Conservation (phyloP, 2,797 vertebrate species). For the Lates japonicus region DNA sequence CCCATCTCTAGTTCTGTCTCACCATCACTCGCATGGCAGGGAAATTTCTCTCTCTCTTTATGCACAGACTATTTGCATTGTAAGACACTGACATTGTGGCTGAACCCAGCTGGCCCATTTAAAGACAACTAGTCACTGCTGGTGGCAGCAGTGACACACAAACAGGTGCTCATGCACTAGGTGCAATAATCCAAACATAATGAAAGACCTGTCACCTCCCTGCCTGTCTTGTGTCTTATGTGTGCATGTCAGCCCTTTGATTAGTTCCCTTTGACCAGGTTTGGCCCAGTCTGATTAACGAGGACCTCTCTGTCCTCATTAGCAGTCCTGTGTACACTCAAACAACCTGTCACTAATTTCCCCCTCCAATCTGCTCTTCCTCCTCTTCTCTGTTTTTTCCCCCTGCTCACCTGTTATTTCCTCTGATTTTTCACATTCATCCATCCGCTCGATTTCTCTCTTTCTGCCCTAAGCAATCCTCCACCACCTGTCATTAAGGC, state of each 20-base stretch:
- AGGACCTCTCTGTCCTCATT: conserved; percentile 54
- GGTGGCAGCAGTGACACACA: conserved; percentile 20
- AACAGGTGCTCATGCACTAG: conserved; percentile 36
- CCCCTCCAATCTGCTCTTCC: conserved; percentile 11
- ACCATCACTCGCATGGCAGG: not conserved
- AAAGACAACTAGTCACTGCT: conserved; percentile 6
- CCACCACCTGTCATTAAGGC: conserved; percentile 56
- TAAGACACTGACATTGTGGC: not conserved
- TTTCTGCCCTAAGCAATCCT: conserved; percentile 17
- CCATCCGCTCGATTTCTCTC: conserved; percentile 6
- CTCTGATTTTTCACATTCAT: conserved; percentile 14
- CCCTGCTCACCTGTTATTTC: conserved; percentile 28
- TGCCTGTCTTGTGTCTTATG: conserved; percentile 32
- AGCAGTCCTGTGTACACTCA: conserved; percentile 25
- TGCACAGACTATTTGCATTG: conserved; percentile 14
- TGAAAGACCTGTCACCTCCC: conserved; percentile 51
- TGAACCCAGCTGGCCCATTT: not conserved
- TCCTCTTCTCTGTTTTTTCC: conserved; percentile 20
- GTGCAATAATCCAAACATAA: conserved; percentile 57
- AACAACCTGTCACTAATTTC: conserved; percentile 39
- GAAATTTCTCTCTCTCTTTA: conserved; percentile 1
- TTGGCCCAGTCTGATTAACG: conserved; percentile 53
- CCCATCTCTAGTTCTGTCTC: not conserved
- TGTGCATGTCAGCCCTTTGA: conserved; percentile 39
- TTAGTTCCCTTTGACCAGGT: conserved; percentile 63